These are phyloP conservation scores for Sorex maritimensis DNA, from an alignment of 2,797 vertebrate genomes.

Conservation along the genomic window DNA sequence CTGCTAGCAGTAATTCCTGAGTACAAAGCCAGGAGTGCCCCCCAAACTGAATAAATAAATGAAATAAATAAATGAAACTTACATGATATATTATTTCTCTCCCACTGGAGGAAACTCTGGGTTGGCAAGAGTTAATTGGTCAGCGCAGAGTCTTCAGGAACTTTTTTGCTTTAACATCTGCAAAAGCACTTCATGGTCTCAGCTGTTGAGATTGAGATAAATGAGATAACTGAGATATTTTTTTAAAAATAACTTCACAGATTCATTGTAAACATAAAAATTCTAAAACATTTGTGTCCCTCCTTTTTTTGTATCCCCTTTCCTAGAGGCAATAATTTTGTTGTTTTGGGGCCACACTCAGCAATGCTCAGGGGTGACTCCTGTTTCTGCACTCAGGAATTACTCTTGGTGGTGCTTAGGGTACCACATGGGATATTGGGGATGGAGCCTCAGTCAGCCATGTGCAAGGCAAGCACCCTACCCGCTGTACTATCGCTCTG, in stretches of 20 bases:
- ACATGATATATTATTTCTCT: not conserved
- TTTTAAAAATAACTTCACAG: slow-evolving; percentile 12
- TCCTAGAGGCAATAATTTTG: not conserved
- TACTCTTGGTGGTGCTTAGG: no score
- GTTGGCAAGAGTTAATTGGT: not conserved
- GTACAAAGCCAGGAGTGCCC: no score
- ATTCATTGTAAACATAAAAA: not conserved
- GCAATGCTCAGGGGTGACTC: no score
- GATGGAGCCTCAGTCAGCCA: no score
- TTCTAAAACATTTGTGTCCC: not conserved
- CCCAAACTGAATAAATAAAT: no score
- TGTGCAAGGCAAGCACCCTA: no score
- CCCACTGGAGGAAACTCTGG: not conserved
- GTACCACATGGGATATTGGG: no score
- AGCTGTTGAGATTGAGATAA: not conserved
- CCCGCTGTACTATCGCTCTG: no score
- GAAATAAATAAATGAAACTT: no score
- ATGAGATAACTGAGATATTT: not conserved
- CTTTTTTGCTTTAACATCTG: not conserved
- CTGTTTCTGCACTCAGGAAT: no score
- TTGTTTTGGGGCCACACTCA: no score
- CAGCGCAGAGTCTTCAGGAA: slow-evolving; percentile 5
- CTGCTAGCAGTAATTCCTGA: no score
- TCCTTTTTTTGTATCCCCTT: not conserved
- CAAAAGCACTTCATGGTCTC: not conserved